Percentiles rank a stretch among this genome's conserved stretches.
These are phyloP conservation scores for Sapajus apella DNA, from an alignment of 2,113 vertebrate genomes.

Conservation along the genomic window DNA sequence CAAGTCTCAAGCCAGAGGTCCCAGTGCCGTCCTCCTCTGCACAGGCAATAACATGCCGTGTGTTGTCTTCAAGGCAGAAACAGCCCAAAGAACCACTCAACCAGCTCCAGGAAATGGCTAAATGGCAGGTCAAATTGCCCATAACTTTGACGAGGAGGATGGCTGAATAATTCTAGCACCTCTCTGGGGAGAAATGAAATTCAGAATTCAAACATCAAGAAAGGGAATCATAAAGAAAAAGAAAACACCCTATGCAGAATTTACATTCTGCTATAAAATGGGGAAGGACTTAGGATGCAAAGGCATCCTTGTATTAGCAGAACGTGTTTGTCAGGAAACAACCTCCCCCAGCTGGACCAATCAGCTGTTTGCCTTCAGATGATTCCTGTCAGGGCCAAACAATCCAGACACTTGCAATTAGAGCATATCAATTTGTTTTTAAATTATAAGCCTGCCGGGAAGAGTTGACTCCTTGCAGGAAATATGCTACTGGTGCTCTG, in stretches of 20 bases:
- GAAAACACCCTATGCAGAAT: slow-evolving; percentile 47
- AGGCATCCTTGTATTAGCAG: slow-evolving; percentile 33
- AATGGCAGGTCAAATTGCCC: slow-evolving; percentile 74
- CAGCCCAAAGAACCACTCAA: slow-evolving; percentile 61
- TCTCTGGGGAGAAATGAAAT: slow-evolving; percentile 69
- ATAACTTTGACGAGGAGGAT: slow-evolving; percentile 71
- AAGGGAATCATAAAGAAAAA: slow-evolving; percentile 45
- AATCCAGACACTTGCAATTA: slow-evolving; percentile 48
- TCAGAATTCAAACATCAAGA: slow-evolving; percentile 60
- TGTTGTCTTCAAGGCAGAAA: slow-evolving; percentile 65
- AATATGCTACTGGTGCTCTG: not conserved
- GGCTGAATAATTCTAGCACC: slow-evolving; percentile 59
- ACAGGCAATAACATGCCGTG: slow-evolving; percentile 16
- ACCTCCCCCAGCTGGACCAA: slow-evolving; percentile 18
- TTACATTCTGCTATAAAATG: slow-evolving; percentile 50
- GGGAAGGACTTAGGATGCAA: slow-evolving; percentile 43
- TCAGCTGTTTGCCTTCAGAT: slow-evolving; percentile 32
- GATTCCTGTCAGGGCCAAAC: slow-evolving; percentile 48
- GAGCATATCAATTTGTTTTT: slow-evolving; percentile 60
- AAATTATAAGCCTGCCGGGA: slow-evolving; percentile 59
- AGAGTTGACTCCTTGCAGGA: slow-evolving; percentile 31
- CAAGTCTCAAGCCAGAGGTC: not conserved
- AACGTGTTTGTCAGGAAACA: slow-evolving; percentile 37
- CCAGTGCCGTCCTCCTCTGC: slow-evolving; percentile 41
- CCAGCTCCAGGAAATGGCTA: slow-evolving; percentile 59